Evolutionary conservation across 2,888 invertebrate genomes (phyloP).

Genomic region (Drosophila greeni): DNA sequence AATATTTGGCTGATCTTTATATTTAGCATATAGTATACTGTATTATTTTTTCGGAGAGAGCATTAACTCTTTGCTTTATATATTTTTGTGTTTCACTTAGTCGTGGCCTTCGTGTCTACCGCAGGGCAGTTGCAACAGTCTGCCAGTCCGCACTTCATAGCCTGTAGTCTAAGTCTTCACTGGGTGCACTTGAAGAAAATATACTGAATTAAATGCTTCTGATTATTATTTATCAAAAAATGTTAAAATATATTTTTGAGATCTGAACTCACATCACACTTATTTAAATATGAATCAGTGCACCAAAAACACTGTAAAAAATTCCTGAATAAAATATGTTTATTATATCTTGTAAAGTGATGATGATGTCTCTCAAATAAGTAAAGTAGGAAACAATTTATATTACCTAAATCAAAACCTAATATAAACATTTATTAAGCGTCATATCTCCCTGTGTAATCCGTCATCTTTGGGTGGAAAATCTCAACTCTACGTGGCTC

Average conservation of each 20-base stretch:
- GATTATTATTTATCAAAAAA: background rate
- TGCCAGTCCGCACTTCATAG: slow-evolving; percentile 21
- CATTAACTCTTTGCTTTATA: background rate
- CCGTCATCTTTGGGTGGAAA: slow-evolving; percentile 25
- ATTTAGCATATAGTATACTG: too few relatives aligned
- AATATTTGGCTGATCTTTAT: background rate
- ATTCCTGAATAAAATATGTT: background rate
- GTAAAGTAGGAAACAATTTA: background rate
- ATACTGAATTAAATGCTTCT: background rate
- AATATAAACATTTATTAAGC: background rate
- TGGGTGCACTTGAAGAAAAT: background rate
- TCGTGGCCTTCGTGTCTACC: slow-evolving; percentile 56
- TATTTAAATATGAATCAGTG: background rate
- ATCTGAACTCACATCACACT: background rate
- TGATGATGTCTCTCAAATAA: background rate
- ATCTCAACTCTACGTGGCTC: slow-evolving; percentile 20
- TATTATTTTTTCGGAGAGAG: background rate
- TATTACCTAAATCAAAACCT: background rate
- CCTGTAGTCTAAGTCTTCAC: slow-evolving; percentile 5
- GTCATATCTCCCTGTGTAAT: background rate
- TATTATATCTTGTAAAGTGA: background rate
- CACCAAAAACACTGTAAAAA: background rate
- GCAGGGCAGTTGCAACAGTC: slow-evolving; percentile 40
- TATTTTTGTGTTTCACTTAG: slow-evolving; percentile 7
- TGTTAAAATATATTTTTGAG: background rate